phyloP scores from a whole-genome alignment of 1,140 invertebrate species.

The Drosophila mojavensis region DNA sequence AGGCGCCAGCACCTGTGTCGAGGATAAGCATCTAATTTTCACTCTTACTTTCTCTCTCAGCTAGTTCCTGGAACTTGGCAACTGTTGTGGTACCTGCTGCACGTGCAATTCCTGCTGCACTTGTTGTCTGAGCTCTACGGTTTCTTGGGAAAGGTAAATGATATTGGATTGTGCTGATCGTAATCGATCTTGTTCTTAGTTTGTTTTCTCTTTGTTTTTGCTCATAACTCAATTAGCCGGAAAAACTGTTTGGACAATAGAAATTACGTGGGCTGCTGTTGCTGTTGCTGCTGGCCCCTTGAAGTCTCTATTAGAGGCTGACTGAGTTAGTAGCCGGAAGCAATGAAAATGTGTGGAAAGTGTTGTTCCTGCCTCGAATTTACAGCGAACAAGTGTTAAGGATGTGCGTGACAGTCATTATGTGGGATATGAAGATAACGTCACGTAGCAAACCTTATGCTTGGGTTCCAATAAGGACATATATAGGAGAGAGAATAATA shows the following conservation, averaged over 20 bases:
- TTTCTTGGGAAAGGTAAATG: slow-evolving; percentile 53
- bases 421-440: slow-evolving; percentile 23
- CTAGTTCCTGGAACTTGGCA: slow-evolving; percentile 41
- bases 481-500: neutral
- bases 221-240: slow-evolving; percentile 75
- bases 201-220: slow-evolving; percentile 57
- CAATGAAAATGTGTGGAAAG: slow-evolving; percentile 63
- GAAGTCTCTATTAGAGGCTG: slow-evolving; percentile 58
- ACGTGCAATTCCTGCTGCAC: slow-evolving; percentile 51
- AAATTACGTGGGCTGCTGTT: slow-evolving; percentile 45
- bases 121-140: slow-evolving; percentile 12
- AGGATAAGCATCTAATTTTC: slow-evolving; percentile 62
- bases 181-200: slow-evolving; percentile 62
- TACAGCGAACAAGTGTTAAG: slow-evolving; percentile 66
- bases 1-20: slow-evolving; percentile 40
- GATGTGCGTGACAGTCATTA: slow-evolving; percentile 68
- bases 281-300: no score
- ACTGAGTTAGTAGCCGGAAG: slow-evolving; percentile 47
- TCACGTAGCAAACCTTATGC: slow-evolving; percentile 33
- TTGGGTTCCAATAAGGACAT: slow-evolving; percentile 11
- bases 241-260: slow-evolving; percentile 36
- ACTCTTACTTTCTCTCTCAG: slow-evolving; percentile 33
- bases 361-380: slow-evolving; percentile 52
- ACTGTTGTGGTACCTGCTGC: slow-evolving; percentile 40
- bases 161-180: slow-evolving; percentile 53